A percentile compares a stretch with the other conserved stretches of the same genome.
Evolutionary conservation across 2,797 vertebrate genomes (phyloP).

Genomic region (Xenentodon cancila): DNA sequence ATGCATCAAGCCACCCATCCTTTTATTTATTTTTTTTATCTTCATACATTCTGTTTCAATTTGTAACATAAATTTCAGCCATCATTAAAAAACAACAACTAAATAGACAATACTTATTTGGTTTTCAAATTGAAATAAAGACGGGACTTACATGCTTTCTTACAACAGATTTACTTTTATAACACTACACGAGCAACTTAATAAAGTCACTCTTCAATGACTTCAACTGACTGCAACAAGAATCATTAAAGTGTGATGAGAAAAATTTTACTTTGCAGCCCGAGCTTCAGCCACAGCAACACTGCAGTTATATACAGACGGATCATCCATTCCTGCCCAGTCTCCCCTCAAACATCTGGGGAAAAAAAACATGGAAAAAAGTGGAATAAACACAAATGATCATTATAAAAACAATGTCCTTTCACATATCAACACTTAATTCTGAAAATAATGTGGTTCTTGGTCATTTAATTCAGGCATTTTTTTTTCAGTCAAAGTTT

Average conservation of each 20-base stretch:
- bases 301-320: slow-evolving; percentile 86
- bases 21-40: neutral
- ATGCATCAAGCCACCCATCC: neutral
- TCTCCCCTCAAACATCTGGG: slow-evolving; percentile 91
- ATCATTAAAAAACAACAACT: neutral
- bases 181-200: neutral
- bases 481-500: neutral
- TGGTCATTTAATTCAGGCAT: neutral
- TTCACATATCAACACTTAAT: neutral
- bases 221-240: neutral
- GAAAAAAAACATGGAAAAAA: neutral
- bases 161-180: no score
- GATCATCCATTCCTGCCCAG: slow-evolving; percentile 87
- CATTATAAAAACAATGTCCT: neutral
- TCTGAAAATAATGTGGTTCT: neutral
- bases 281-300: slow-evolving; percentile 84
- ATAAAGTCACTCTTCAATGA: neutral
- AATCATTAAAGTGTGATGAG: slow-evolving; percentile 3
- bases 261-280: slow-evolving; percentile 75
- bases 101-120: no score
- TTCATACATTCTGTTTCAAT: no score
- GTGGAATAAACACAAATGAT: neutral
- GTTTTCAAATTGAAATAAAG: no score
- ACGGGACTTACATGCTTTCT: neutral
- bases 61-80: neutral